Conservation (phyloP, 2,888 invertebrate species). For the Azorinus chamasolen region DNA sequence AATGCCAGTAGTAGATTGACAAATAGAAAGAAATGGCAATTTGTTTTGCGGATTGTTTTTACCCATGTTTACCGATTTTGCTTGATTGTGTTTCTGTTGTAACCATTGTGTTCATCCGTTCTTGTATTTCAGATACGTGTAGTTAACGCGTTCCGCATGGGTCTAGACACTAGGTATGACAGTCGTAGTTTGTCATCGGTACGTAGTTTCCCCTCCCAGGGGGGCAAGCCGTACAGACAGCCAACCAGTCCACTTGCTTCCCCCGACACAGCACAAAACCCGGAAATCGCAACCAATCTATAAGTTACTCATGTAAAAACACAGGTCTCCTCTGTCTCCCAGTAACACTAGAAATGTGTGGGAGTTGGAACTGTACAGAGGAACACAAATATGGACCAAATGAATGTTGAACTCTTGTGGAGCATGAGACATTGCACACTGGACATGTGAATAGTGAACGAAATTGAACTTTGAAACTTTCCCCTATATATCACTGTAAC, state of each 20-base stretch:
- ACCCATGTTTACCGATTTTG: slow-evolving; percentile 8
- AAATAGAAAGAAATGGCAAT: neutral
- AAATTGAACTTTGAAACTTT: too few relatives aligned
- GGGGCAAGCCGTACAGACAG: slow-evolving; percentile 67
- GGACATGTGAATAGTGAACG: too few relatives aligned
- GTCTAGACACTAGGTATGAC: slow-evolving; percentile 97
- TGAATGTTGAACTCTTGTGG: too few relatives aligned
- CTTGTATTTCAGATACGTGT: slow-evolving; percentile 96
- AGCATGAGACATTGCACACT: too few relatives aligned
- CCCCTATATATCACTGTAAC: too few relatives aligned
- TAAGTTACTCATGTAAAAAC: too few relatives aligned
- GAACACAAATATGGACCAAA: too few relatives aligned
- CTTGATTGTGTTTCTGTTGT: slow-evolving; percentile 19
- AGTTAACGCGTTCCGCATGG: slow-evolving; percentile 99
- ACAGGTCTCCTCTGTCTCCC: neutral
- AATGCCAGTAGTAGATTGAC: too few relatives aligned
- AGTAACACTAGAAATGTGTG: too few relatives aligned
- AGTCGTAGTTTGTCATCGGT: slow-evolving; percentile 86
- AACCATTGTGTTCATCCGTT: slow-evolving; percentile 43
- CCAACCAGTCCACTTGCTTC: slow-evolving; percentile 58
- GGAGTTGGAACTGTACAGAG: too few relatives aligned
- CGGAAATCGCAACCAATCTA: slow-evolving; percentile 47
- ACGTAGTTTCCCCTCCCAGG: slow-evolving; percentile 84
- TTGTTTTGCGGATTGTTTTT: neutral
- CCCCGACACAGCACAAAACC: slow-evolving; percentile 34